Evolutionary conservation across 2,888 invertebrate species (phyloP).

Genomic region (Fragum sueziense): DNA sequence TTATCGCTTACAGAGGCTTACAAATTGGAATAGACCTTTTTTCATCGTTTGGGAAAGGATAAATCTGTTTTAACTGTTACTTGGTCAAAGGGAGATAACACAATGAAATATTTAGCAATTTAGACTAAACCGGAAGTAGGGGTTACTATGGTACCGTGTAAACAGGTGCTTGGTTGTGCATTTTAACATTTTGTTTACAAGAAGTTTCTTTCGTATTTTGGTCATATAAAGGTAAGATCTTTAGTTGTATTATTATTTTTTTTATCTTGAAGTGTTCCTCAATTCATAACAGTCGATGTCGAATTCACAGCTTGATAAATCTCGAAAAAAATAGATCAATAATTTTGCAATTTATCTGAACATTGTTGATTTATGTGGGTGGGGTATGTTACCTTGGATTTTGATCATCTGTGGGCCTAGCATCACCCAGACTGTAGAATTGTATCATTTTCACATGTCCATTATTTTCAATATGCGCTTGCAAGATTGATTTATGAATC

Average conservation of each 20-base stretch:
- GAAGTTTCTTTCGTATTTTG: neutral
- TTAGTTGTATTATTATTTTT: neutral
- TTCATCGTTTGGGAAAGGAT: too few relatives aligned
- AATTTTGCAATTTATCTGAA: neutral
- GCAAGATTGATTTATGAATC: too few relatives aligned
- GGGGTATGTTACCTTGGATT: neutral
- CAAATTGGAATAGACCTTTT: too few relatives aligned
- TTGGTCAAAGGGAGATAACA: too few relatives aligned
- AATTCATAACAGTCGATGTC: neutral
- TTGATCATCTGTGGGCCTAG: too few relatives aligned
- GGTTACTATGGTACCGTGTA: constrained; percentile 9
- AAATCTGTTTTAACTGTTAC: too few relatives aligned
- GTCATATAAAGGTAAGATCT: neutral
- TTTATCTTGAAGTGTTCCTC: neutral
- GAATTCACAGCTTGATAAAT: neutral
- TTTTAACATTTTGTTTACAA: neutral
- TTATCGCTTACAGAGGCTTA: too few relatives aligned
- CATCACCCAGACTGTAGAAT: too few relatives aligned
- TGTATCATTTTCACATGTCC: too few relatives aligned
- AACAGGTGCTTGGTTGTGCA: constrained; percentile 7
- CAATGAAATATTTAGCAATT: too few relatives aligned
- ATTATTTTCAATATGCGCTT: too few relatives aligned
- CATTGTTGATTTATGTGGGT: neutral
- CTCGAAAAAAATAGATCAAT: neutral
- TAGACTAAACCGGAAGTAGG: constrained; percentile 7